These are phyloP conservation scores for Ctenopoma kingsleyae DNA, from an alignment of 2,797 vertebrate genomes.

Conservation along the genomic window DNA sequence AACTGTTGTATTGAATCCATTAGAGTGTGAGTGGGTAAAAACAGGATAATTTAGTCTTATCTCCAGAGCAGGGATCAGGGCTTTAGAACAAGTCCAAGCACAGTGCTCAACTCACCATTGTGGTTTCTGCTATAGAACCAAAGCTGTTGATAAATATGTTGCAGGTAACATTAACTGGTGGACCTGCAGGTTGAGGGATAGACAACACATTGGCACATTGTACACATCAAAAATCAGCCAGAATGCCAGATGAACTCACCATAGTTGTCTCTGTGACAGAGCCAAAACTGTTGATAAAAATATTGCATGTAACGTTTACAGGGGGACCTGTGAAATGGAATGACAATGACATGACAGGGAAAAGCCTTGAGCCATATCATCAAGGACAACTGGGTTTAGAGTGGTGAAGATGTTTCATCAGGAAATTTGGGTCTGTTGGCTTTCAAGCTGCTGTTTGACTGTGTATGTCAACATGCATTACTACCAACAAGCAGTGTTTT, in stretches of 20 bases:
- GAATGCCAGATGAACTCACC: constrained; percentile 90
- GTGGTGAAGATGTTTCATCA: constrained; percentile 22
- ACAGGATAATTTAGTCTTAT: constrained; percentile 43
- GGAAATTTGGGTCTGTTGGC: constrained; percentile 20
- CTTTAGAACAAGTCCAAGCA: constrained; percentile 78
- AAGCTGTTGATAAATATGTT: constrained; percentile 99
- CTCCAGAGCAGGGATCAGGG: constrained; percentile 48
- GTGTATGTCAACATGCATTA: constrained; percentile 51
- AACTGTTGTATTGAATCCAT: no score
- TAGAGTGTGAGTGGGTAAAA: constrained; percentile 9
- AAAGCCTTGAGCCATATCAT: constrained; percentile 68
- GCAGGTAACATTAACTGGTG: constrained; percentile 99
- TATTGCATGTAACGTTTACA: constrained; percentile 99
- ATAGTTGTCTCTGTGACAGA: constrained; percentile 97
- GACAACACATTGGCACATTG: constrained; percentile 92
- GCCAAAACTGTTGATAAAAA: constrained; percentile 99
- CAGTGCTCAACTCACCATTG: constrained; percentile 94
- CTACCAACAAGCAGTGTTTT: constrained; percentile 23
- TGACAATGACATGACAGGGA: constrained; percentile 81
- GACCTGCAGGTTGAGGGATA: constrained; percentile 97
- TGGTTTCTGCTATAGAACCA: constrained; percentile 99
- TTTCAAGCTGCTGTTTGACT: constrained; percentile 34
- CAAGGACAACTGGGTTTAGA: constrained; percentile 31
- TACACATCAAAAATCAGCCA: constrained; percentile 84
- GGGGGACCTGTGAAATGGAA: constrained; percentile 95